phyloP scores from a whole-genome alignment of 1,140 invertebrate genomes.

The Drosophila saltans region DNA sequence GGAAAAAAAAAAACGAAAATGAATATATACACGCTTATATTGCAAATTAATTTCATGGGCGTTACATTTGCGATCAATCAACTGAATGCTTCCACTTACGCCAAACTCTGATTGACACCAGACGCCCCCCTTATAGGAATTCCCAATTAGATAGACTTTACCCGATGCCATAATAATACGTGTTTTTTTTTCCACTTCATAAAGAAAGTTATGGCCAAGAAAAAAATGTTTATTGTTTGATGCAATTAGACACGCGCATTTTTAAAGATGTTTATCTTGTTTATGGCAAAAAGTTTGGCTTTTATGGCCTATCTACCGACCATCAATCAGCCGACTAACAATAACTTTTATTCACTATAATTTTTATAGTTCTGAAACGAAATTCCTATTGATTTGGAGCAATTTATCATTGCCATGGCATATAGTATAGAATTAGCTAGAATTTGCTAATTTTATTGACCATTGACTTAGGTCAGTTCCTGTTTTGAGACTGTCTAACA shows the following conservation, averaged over 20 bases:
- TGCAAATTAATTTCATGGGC: not conserved
- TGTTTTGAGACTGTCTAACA: slow-evolving; percentile 26
- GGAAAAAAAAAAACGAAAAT: too few relatives aligned
- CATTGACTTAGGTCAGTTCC: slow-evolving; percentile 54
- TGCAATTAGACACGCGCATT: not conserved
- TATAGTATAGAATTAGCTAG: slow-evolving; percentile 23
- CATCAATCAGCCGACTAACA: slow-evolving; percentile 14
- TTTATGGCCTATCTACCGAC: slow-evolving; percentile 3
- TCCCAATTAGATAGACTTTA: not conserved
- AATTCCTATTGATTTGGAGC: not conserved
- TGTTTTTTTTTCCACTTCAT: not conserved
- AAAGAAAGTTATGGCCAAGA: not conserved
- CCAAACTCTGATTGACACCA: slow-evolving; percentile 5
- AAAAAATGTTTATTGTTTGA: not conserved
- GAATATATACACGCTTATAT: not conserved
- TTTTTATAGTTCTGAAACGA: not conserved
- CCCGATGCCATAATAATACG: not conserved
- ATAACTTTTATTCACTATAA: not conserved
- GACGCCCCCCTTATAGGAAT: not conserved
- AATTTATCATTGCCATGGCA: not conserved
- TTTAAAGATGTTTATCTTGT: slow-evolving; percentile 11
- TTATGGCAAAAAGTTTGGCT: not conserved
- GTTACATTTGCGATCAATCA: slow-evolving; percentile 4
- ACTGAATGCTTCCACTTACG: not conserved
- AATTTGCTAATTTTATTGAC: slow-evolving; percentile 43